phyloP scores from a whole-genome alignment of 2,113 vertebrate species.

The Aspiorhynchus laticeps region DNA sequence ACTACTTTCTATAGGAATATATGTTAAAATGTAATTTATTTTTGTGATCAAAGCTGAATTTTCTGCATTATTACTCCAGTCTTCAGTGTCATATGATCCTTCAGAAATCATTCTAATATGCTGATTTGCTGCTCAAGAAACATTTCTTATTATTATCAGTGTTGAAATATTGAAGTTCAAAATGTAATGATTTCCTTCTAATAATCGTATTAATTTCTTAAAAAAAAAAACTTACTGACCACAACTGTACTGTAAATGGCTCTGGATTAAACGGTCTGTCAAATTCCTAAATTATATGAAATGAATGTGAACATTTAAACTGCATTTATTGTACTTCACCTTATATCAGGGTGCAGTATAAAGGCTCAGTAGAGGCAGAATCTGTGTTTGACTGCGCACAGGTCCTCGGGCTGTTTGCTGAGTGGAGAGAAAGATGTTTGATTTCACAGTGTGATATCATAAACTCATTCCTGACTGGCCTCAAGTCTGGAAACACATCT shows the following conservation, averaged over 20 bases:
- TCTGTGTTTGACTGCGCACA: not conserved
- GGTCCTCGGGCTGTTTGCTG: not conserved
- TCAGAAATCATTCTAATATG: not conserved
- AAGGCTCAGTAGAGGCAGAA: not conserved
- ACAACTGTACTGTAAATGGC: not conserved
- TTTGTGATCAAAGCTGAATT: not conserved
- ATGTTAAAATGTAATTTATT: not conserved
- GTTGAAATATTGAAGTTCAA: no score
- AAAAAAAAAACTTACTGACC: no score
- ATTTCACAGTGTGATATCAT: conserved; percentile 43
- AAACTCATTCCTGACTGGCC: conserved; percentile 40
- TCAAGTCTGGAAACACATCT: conserved; percentile 30
- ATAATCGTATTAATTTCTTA: no score
- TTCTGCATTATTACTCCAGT: not conserved
- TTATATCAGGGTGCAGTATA: not conserved
- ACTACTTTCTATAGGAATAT: not conserved
- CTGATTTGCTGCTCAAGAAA: not conserved
- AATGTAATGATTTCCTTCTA: no score
- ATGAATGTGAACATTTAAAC: not conserved
- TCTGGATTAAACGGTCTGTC: not conserved
- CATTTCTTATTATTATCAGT: no score
- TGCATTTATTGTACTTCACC: not conserved
- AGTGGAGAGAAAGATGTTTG: conserved; percentile 35
- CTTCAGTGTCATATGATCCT: not conserved
- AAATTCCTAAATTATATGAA: not conserved